phyloP scores from a whole-genome alignment of 37 sponge, comb jelly and placozoan genomes.

The Mnemiopsis leidyi region DNA sequence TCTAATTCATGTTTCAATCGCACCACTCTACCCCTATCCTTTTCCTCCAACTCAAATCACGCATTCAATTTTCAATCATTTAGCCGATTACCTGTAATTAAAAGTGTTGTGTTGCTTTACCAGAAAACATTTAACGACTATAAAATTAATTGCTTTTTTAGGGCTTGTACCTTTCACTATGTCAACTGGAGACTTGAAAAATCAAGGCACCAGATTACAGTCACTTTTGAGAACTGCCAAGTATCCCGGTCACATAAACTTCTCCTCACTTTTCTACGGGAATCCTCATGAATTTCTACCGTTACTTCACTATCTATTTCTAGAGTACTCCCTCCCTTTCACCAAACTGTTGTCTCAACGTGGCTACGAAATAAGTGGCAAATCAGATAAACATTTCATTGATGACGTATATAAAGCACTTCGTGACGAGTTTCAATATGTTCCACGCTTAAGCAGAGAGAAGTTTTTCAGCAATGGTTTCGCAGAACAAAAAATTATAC shows the following conservation, averaged over 20 bases:
- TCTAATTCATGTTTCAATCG: no score
- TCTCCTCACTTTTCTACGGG: not conserved
- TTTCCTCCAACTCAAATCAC: no score
- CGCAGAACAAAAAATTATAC: slow-evolving; percentile 6
- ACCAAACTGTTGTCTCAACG: not conserved
- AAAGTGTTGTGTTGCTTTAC: no score
- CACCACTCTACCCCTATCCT: no score
- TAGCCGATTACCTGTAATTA: no score
- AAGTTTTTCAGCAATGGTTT: slow-evolving; percentile 3
- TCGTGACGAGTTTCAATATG: not conserved
- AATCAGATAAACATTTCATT: slow-evolving; percentile 12
- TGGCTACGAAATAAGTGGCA: not conserved
- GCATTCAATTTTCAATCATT: no score
- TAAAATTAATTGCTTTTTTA: no score
- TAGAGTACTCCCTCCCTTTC: slow-evolving; percentile 2
- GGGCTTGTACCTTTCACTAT: no score
- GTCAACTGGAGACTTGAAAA: slow-evolving; percentile 29
- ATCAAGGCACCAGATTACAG: slow-evolving; percentile 3
- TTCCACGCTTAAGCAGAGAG: not conserved
- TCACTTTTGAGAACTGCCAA: not conserved
- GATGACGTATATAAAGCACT: not conserved
- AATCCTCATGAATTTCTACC: not conserved
- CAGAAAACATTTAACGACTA: no score
- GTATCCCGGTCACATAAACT: not conserved
- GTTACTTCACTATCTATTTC: not conserved